Conservation (phyloP, 2,113 vertebrate species). For the Tichodroma muraria region DNA sequence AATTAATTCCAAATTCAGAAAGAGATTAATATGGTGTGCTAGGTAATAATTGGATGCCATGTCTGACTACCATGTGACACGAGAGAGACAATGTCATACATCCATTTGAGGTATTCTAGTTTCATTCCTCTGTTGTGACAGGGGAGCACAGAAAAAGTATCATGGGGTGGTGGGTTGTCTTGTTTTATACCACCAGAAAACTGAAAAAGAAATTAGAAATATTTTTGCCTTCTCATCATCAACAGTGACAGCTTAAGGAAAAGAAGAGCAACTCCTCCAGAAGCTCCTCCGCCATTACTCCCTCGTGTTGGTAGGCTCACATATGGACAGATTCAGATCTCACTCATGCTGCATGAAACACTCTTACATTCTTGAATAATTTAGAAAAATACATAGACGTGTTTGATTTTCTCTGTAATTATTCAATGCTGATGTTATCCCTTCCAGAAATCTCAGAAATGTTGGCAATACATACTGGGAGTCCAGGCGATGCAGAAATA, state of each 20-base stretch:
- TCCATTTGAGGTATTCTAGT: background rate
- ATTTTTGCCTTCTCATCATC: background rate
- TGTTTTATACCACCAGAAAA: background rate
- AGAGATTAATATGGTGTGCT: background rate
- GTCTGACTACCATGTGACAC: constrained; percentile 13
- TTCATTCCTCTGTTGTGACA: constrained; percentile 15
- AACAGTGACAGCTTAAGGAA: background rate
- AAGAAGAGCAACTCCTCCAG: background rate
- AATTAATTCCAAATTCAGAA: constrained; percentile 38
- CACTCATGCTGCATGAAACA: background rate
- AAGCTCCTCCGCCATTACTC: background rate
- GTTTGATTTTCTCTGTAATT: background rate
- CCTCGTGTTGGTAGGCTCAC: background rate
- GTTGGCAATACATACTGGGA: background rate
- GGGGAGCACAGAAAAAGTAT: background rate
- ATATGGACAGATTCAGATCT: background rate
- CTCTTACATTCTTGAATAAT: background rate
- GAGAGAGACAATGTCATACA: background rate
- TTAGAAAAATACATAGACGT: background rate
- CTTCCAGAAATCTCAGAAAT: background rate
- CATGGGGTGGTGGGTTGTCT: background rate
- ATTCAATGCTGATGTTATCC: background rate
- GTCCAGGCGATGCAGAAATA: background rate
- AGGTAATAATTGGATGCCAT: constrained; percentile 1
- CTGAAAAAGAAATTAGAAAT: background rate